Conservation (phyloP, 1,140 invertebrate species). For the Himalopsyche phryganea region DNA sequence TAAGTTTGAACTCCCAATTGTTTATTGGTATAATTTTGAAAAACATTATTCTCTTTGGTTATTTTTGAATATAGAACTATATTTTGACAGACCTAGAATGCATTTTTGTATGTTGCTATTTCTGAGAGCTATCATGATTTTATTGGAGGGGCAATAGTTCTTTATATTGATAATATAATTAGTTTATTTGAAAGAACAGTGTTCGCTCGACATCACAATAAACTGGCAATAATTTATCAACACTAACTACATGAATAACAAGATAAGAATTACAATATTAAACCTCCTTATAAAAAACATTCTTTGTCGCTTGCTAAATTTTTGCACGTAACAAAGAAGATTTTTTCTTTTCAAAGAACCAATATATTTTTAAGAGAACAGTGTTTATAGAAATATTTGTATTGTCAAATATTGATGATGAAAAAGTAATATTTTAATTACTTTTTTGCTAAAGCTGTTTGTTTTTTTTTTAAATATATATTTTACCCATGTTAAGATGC, state of each 20-base stretch:
- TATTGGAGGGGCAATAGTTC: constrained; percentile 1
- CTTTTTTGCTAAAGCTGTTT: constrained; percentile 17
- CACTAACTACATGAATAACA: constrained; percentile 33
- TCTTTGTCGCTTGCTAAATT: too few species aligned
- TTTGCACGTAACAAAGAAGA: constrained; percentile 17
- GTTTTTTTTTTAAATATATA: not conserved
- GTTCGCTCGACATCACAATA: constrained; percentile 32
- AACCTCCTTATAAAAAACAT: too few species aligned
- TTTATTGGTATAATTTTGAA: too few species aligned
- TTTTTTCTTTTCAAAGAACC: constrained; percentile 17
- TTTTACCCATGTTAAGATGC: constrained; percentile 17
- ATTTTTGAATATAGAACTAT: not conserved
- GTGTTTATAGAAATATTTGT: constrained; percentile 29
- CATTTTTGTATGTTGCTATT: not conserved
- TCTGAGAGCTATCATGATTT: too few species aligned
- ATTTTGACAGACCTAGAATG: not conserved
- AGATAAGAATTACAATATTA: constrained; percentile 34
- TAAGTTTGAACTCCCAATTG: too few species aligned
- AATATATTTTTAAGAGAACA: constrained; percentile 18
- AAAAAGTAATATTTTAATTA: not conserved
- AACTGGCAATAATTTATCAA: constrained; percentile 33
- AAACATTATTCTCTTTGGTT: not conserved
- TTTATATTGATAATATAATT: constrained; percentile 11
- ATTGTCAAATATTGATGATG: constrained; percentile 32
- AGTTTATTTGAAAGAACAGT: constrained; percentile 17